Conservation (phyloP, 2,797 vertebrate genomes). For the Pangasius mekongensis region DNA sequence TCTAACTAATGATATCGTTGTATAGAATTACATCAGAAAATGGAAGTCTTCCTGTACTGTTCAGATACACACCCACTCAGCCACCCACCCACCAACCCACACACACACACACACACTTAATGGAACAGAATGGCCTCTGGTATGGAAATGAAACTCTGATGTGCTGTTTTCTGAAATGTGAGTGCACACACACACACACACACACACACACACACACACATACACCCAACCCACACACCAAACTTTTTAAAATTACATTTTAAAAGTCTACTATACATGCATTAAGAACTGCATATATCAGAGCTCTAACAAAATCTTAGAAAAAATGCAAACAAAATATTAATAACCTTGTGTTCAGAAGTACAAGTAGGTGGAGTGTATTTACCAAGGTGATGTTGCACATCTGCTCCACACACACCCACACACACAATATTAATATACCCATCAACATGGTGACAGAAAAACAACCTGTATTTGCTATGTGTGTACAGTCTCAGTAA, state of each 20-base stretch:
- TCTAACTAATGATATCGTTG: constrained; percentile 3
- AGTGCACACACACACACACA: not conserved
- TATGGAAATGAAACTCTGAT: not conserved
- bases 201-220: not conserved
- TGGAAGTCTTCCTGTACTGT: constrained; percentile 1
- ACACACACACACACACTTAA: not conserved
- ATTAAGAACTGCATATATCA: not conserved
- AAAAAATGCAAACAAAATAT: not conserved
- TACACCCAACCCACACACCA: not conserved
- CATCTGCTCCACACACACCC: not conserved
- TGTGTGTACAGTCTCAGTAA: not conserved
- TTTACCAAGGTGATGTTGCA: not conserved
- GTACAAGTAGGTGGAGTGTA: not conserved
- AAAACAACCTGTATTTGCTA: not conserved
- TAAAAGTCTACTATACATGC: not conserved
- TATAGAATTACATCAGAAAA: constrained; percentile 17
- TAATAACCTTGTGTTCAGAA: not conserved
- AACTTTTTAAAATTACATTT: not conserved
- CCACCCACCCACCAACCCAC: not conserved
- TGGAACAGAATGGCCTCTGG: constrained; percentile 9
- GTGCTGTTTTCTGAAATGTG: constrained; percentile 7
- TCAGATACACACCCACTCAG: not conserved
- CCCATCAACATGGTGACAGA: not conserved
- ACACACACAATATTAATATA: not conserved
- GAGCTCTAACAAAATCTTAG: not conserved